Evolutionary conservation across 2,113 vertebrate species (phyloP).

Genomic region (Mionectes macconnelli): DNA sequence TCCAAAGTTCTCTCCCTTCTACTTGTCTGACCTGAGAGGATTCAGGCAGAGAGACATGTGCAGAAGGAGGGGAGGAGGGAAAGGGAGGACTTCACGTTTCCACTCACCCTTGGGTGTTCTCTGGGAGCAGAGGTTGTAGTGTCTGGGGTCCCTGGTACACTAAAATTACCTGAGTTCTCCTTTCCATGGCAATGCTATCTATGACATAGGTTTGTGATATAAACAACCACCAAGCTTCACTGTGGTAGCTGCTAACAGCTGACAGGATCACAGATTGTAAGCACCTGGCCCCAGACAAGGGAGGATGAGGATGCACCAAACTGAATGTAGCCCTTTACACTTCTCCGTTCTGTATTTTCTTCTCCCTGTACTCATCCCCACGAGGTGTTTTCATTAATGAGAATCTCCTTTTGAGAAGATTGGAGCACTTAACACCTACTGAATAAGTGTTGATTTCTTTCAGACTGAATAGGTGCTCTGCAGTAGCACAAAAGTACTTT

Average conservation of each 20-base stretch:
- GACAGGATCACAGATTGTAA: background rate
- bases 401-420: background rate
- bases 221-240: background rate
- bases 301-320: background rate
- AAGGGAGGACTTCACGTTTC: background rate
- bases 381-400: background rate
- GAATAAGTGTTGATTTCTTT: background rate
- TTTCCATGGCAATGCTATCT: background rate
- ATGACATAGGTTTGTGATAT: too few species aligned
- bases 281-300: background rate
- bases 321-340: background rate
- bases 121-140: background rate
- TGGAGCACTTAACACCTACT: background rate
- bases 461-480: background rate
- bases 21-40: background rate
- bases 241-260: background rate
- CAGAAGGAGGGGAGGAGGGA: background rate
- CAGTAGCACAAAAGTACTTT: background rate
- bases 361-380: background rate
- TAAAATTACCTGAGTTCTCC: background rate
- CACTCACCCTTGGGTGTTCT: background rate
- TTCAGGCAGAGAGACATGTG: background rate
- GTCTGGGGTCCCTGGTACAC: background rate
- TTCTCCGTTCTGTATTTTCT: background rate
- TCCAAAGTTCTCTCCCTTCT: background rate